These are phyloP conservation scores for Drosophila bipectinata DNA, from an alignment of 1,140 invertebrate species.

Conservation along the genomic window DNA sequence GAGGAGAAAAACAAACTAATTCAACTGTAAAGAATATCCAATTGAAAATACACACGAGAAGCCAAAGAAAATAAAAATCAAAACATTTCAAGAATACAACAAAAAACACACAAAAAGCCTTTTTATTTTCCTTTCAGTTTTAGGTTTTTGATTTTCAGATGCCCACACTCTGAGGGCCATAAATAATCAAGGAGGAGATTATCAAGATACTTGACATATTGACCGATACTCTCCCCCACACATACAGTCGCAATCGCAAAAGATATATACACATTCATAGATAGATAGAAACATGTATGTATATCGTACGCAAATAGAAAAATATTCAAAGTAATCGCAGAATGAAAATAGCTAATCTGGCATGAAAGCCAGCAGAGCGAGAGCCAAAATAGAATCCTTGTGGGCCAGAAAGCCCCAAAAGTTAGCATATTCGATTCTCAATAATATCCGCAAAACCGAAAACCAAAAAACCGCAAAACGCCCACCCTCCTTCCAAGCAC, in stretches of 20 bases:
- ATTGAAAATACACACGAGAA: constrained; percentile 53
- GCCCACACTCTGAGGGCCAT: constrained; percentile 28
- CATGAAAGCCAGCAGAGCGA: constrained; percentile 70
- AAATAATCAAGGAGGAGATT: constrained; percentile 31
- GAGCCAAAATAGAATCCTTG: constrained; percentile 63
- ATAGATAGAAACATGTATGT: constrained; percentile 27
- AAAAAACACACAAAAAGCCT: constrained; percentile 16
- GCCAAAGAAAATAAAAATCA: constrained; percentile 73
- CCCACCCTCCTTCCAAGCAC: not conserved
- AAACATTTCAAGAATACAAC: constrained; percentile 53
- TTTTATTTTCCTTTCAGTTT: constrained; percentile 40
- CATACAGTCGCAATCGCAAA: not conserved
- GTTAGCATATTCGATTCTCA: constrained; percentile 52
- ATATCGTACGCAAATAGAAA: constrained; percentile 34
- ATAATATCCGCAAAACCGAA: constrained; percentile 15
- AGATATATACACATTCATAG: constrained; percentile 22
- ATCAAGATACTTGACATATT: constrained; percentile 51
- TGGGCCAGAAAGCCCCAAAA: constrained; percentile 27
- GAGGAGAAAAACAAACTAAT: constrained; percentile 32
- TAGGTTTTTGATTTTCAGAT: constrained; percentile 8
- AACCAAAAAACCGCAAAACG: constrained; percentile 20
- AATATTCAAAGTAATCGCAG: constrained; percentile 48
- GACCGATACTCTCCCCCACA: constrained; percentile 13
- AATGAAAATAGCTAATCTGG: constrained; percentile 66
- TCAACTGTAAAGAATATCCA: constrained; percentile 38